Conservation (phyloP, 2,797 vertebrate species). For the Orientallactaga sibirica region DNA sequence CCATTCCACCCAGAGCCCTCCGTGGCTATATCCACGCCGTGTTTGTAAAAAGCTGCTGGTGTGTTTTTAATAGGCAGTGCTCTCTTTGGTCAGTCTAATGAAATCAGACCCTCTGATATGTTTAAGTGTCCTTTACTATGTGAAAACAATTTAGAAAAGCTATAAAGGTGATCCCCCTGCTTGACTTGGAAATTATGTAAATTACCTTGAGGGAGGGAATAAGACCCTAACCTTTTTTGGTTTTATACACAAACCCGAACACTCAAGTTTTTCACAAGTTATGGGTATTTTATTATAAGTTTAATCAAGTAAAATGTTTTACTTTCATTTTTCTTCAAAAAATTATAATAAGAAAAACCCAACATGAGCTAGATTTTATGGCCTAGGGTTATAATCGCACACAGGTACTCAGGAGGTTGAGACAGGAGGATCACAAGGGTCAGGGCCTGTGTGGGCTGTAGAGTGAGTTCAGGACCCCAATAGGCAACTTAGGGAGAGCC, state of each 20-base stretch:
- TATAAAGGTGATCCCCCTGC: not conserved
- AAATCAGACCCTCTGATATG: constrained; percentile 8
- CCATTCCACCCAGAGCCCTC: not conserved
- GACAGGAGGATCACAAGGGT: not conserved
- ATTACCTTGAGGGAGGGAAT: not conserved
- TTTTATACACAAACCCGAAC: not conserved
- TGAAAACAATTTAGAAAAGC: not conserved
- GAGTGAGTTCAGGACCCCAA: not conserved
- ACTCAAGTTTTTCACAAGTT: not conserved
- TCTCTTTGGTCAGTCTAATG: constrained; percentile 19
- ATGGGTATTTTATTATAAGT: constrained; percentile 39
- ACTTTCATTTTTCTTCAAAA: constrained; percentile 28
- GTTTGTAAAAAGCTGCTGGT: not conserved
- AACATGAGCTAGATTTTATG: not conserved
- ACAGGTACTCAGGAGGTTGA: not conserved
- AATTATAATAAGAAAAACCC: not conserved
- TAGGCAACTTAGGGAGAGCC: not conserved
- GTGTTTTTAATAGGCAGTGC: not conserved
- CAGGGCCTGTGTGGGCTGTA: not conserved
- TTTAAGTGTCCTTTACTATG: not conserved
- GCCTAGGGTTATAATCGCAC: not conserved
- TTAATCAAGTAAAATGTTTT: constrained; percentile 23
- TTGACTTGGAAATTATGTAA: constrained; percentile 44
- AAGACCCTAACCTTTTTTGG: constrained; percentile 31
- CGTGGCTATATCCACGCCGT: not conserved